A percentile compares a stretch with the other conserved stretches of the same genome.
These are phyloP conservation scores for Ichneumoninae sp. DNA, from an alignment of 2,888 invertebrate species.

Conservation along the genomic window DNA sequence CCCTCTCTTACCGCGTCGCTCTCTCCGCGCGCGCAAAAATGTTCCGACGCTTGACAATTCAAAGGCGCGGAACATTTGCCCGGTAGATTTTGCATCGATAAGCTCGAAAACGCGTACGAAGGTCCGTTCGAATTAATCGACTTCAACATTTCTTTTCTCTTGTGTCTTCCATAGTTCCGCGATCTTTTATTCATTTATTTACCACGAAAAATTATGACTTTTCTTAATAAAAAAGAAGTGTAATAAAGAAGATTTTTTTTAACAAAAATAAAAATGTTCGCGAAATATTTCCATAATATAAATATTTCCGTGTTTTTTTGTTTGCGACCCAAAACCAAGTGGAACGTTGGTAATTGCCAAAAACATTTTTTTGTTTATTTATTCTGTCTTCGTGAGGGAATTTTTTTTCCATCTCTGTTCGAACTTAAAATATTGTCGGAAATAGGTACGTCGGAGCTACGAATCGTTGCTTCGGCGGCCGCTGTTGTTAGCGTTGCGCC, in stretches of 20 bases:
- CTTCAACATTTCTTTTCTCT: background rate
- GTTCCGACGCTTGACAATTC: constrained; percentile 58
- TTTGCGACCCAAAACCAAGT: too few species aligned
- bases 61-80: constrained; percentile 30
- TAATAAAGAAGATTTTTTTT: too few species aligned
- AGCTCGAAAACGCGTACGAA: background rate
- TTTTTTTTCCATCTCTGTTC: background rate
- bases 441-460: background rate
- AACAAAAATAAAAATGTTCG: too few species aligned
- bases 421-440: background rate
- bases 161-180: background rate
- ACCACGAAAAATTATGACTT: background rate
- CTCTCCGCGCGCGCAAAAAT: constrained; percentile 32
- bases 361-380: background rate
- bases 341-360: background rate
- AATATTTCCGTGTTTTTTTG: too few species aligned
- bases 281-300: too few species aligned
- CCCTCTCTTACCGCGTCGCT: background rate
- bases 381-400: background rate
- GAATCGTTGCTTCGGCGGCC: background rate
- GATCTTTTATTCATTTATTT: background rate
- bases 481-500: background rate
- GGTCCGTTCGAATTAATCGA: constrained; percentile 12
- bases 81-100: background rate
- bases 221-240: too few species aligned